Evolutionary conservation across 2,797 vertebrate species (phyloP), one percentile per base, ranked within the genome.

Genomic region (Momotus momota): DNA sequence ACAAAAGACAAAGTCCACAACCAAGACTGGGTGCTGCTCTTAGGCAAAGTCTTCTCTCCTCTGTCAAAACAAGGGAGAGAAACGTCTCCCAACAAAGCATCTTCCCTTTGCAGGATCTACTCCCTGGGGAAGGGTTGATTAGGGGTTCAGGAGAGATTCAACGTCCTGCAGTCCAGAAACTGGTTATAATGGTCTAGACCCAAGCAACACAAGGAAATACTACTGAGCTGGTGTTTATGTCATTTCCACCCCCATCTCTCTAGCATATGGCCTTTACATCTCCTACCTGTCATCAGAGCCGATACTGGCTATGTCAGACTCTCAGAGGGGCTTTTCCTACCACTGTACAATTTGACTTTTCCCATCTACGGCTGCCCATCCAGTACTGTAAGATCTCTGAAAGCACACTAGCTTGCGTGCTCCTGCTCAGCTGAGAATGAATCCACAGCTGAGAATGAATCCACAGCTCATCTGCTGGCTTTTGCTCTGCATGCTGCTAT

Each of bases 151-250:
- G 55, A 81, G 60, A 86, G 54, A 74, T 41, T 69, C 40, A 48
- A 5, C 0, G 0, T 60, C 35, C 54, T 75, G 41, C 29, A 46
- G 33, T 61, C 46, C 66, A 91, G 57, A 80, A 90, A 88, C 2
- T 43, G 31, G 55, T 43, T 86, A 12, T 45, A 52, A 43, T 3
- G 14, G 43, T 84, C 67, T 45, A 88, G 86, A 84, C 79, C 51
- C 49, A 81, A 81, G 41, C 41, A 83, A 55, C 81, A 74, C 66
- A 93, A 79, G 66, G 80, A 14, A 55, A 74, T 54, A 80, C 80
- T 52, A 73, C 86, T 93, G 92, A 90, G 85, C 46, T 94, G 38
- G 46, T 86, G 27, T 95, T 81, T 67, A 67, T 89, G 93, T 74
- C 41, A 91, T 93, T 94, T 95, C 83, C 54, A 66, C 38, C 31